Percentiles rank a stretch among this genome's conserved stretches.
These are phyloP conservation scores for Neolamprologus toae DNA, from an alignment of 2,113 vertebrate genomes.

Conservation along the genomic window DNA sequence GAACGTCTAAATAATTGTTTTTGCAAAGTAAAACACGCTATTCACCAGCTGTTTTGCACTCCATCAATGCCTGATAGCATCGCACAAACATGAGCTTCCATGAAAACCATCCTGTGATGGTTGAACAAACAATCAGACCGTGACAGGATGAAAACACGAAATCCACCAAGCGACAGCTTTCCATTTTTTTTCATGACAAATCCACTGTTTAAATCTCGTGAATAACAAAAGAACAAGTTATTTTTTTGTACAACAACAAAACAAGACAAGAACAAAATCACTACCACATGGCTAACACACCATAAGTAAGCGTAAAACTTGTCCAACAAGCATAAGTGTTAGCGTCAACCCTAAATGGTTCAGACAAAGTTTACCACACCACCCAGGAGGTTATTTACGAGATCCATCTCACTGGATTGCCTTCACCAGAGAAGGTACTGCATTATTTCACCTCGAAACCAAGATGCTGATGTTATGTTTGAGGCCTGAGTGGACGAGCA, in stretches of 20 bases:
- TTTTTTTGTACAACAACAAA: not conserved
- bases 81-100: not conserved
- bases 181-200: not conserved
- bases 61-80: not conserved
- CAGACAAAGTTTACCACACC: conserved; percentile 20
- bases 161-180: not conserved
- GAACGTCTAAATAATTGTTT: conserved; percentile 9
- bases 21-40: not conserved
- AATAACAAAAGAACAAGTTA: not conserved
- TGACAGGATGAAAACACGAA: not conserved
- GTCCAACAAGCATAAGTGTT: not conserved
- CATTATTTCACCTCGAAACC: conserved; percentile 3
- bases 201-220: not conserved
- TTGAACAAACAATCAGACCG: not conserved
- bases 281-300: conserved; percentile 26
- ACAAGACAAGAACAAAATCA: not conserved
- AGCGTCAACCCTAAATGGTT: conserved; percentile 6
- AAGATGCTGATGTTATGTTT: conserved; percentile 8
- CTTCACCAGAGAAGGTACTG: not conserved
- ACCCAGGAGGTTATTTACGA: not conserved
- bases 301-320: conserved; percentile 5
- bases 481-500: not conserved
- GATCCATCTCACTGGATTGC: not conserved
- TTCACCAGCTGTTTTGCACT: conserved; percentile 11
- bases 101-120: not conserved